phyloP scores from a whole-genome alignment of 2,113 vertebrate genomes.

The Rattus norvegicus region GRCr8 NC_086022.1:147749501-147750000 shows the following conservation, averaged over 20 bases:
- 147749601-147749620: neutral
- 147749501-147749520: neutral
- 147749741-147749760: neutral
- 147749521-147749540: too few relatives aligned
- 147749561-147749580: neutral
- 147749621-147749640: neutral
- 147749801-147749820: constrained; percentile 4
- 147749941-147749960: constrained; percentile 31
- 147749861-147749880: neutral
- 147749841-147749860: neutral
- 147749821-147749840: neutral
- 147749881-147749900: neutral
- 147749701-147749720: constrained; percentile 32
- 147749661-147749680: neutral
- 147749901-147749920: neutral
- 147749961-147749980: neutral
- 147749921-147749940: neutral
- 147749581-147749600: neutral
- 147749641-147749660: neutral
- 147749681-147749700: neutral
- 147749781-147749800: neutral
- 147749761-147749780: constrained; percentile 34
- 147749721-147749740: neutral
- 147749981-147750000: neutral
- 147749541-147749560: neutral